phyloP scores from a whole-genome alignment of 1,140 invertebrate genomes.

The Pogonomyrmex californicus region DNA sequence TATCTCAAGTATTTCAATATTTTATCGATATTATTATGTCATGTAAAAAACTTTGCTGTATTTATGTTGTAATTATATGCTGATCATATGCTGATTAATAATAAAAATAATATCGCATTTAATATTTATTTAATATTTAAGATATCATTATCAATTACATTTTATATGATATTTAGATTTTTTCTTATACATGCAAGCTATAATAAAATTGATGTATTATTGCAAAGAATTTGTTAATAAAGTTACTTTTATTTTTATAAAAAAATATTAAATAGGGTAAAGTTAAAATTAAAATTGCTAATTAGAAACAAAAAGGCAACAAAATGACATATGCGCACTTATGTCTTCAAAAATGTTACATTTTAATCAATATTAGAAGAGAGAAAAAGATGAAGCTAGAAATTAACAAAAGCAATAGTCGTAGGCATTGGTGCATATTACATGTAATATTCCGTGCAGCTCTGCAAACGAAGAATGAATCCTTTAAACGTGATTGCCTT shows the following conservation, averaged over 20 bases:
- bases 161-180: constrained; percentile 13
- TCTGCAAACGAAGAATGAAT: not conserved
- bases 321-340: not conserved
- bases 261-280: not conserved
- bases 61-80: not conserved
- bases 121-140: not conserved
- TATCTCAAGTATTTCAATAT: not conserved
- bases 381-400: not conserved
- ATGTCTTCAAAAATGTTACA: not conserved
- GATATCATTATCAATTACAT: not conserved
- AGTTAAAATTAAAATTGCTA: not conserved
- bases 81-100: not conserved
- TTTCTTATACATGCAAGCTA: not conserved
- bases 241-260: not conserved
- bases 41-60: not conserved
- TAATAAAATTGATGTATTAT: not conserved
- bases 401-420: not conserved
- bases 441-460: not conserved
- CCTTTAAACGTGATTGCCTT: not conserved
- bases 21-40: not conserved
- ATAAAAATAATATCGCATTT: not conserved
- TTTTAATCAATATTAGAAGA: constrained; percentile 4
- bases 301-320: not conserved
- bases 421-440: not conserved
- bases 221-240: constrained; percentile 4